A percentile compares a stretch with the other conserved stretches of the same genome.
Conservation (phyloP, 2,888 invertebrate species). For the Kuschelorhynchus macadamiae region DNA sequence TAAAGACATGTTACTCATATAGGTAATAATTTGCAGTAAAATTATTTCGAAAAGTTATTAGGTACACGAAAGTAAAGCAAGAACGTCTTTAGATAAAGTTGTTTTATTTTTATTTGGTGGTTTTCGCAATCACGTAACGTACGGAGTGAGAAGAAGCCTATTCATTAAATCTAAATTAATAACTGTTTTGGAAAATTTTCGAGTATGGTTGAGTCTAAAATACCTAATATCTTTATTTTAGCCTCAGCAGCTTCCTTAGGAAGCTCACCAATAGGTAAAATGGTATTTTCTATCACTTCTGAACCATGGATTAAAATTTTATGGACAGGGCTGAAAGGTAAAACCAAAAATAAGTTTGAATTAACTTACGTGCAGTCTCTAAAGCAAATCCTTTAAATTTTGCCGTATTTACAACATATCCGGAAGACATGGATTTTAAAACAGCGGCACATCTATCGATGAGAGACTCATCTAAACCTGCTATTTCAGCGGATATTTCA, state of each 20-base stretch:
- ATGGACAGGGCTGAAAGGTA: conserved; percentile 7
- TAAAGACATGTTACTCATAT: too few relatives aligned
- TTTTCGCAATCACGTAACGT: conserved; percentile 4
- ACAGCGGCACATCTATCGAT: conserved; percentile 1
- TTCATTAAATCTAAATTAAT: conserved; percentile 24
- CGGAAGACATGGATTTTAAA: not conserved
- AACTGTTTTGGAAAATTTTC: too few relatives aligned
- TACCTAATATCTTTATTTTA: conserved; percentile 13
- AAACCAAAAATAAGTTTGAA: not conserved
- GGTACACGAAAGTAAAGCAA: too few relatives aligned
- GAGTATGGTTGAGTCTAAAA: conserved; percentile 14
- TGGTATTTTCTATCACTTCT: not conserved
- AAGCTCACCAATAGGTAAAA: not conserved
- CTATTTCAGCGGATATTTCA: conserved; percentile 3
- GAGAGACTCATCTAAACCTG: not conserved
- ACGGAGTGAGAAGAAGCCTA: conserved; percentile 16
- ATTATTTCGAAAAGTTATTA: too few relatives aligned
- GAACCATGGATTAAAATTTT: conserved; percentile 9
- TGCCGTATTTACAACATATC: not conserved
- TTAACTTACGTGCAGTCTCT: not conserved
- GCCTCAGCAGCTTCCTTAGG: conserved; percentile 8
- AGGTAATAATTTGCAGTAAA: too few relatives aligned
- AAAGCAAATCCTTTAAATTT: conserved; percentile 7
- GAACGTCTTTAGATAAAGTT: too few relatives aligned
- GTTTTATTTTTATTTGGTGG: too few relatives aligned